Conservation (phyloP, 2,113 vertebrate species). For the Camelus bactrianus region DNA sequence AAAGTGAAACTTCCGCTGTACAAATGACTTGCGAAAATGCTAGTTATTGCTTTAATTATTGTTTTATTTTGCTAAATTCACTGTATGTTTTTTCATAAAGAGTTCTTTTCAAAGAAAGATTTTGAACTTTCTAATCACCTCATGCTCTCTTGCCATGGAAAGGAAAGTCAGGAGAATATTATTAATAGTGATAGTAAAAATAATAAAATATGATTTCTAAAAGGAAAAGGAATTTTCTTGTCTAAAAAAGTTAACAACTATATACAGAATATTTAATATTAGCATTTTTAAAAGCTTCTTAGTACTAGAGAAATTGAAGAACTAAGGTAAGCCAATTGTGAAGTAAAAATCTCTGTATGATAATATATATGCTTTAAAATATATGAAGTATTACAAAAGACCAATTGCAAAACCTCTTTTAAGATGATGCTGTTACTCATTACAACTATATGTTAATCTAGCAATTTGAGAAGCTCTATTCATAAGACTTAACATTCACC, state of each 20-base stretch:
- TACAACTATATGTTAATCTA: background rate
- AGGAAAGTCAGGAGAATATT: background rate
- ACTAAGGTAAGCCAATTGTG: background rate
- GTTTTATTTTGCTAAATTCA: conserved; percentile 27
- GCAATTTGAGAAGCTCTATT: background rate
- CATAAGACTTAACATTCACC: background rate
- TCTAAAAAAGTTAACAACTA: background rate
- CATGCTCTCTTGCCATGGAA: background rate
- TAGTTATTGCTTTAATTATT: background rate
- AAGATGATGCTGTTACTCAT: background rate
- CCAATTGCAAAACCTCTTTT: background rate
- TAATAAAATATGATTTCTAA: background rate
- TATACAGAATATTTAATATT: background rate
- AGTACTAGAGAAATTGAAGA: background rate
- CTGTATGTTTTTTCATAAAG: background rate
- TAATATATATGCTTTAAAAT: background rate
- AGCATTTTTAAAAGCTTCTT: background rate
- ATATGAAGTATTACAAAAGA: background rate
- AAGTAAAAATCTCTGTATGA: background rate
- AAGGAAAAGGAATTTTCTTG: background rate
- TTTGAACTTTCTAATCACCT: background rate
- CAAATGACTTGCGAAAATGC: background rate
- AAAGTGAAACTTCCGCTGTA: background rate
- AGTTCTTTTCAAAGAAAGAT: background rate
- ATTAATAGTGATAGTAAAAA: background rate